Conservation (phyloP, 1,140 invertebrate genomes). For the Physella acuta region DNA sequence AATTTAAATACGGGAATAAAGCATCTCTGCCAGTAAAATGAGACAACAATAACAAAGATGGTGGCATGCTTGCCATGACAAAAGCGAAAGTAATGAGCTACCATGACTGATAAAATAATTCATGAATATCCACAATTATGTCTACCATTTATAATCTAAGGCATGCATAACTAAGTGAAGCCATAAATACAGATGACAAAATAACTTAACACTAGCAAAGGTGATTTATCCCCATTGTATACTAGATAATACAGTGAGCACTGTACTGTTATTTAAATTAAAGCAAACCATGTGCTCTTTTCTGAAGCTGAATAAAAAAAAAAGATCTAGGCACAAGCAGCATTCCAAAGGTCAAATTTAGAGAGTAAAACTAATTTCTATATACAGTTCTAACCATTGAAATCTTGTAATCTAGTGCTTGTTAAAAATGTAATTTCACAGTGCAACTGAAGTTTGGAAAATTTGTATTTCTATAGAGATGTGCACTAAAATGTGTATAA, state of each 20-base stretch:
- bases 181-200: conserved; percentile 11
- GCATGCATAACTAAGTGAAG: conserved; percentile 21
- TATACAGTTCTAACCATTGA: too few species aligned
- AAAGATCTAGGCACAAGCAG: conserved; percentile 3
- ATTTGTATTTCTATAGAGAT: too few species aligned
- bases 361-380: too few species aligned
- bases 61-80: neutral
- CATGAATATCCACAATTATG: conserved; percentile 10
- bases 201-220: conserved; percentile 24
- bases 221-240: conserved; percentile 13
- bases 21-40: conserved; percentile 23
- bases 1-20: conserved; percentile 18
- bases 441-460: too few species aligned
- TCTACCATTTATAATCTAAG: conserved; percentile 12
- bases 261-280: neutral
- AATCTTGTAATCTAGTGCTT: too few species aligned
- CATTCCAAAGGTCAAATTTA: too few species aligned
- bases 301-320: neutral
- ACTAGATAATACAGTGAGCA: neutral
- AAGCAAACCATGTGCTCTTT: neutral
- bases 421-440: too few species aligned
- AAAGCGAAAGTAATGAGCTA: conserved; percentile 23
- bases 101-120: neutral
- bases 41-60: conserved; percentile 14
- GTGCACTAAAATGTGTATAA: too few species aligned